Conservation (phyloP, 2,113 vertebrate species). For the Serilophus lunatus region DNA sequence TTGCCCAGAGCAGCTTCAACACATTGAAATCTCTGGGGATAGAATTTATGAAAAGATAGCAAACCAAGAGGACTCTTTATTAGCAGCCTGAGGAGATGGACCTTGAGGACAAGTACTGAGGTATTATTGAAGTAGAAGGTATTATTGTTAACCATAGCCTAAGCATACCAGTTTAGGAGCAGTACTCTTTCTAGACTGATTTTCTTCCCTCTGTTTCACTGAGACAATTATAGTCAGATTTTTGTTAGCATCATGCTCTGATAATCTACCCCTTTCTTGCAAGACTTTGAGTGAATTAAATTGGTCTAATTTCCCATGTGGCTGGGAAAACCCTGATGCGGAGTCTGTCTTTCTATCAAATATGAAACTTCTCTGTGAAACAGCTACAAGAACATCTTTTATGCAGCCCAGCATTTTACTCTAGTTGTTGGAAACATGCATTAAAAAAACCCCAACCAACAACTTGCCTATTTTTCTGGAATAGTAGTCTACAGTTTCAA, state of each 20-base stretch:
- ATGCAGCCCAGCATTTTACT: background rate
- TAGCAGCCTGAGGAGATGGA: background rate
- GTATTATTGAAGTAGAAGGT: background rate
- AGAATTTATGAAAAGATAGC: background rate
- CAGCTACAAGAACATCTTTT: background rate
- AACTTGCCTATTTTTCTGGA: too few species aligned
- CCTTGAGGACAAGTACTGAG: background rate
- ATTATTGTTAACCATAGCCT: background rate
- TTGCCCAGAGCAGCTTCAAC: background rate
- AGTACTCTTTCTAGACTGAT: background rate
- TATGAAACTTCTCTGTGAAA: background rate
- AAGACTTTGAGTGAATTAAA: background rate
- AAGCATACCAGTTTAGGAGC: background rate
- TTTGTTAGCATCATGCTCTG: background rate
- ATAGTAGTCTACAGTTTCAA: too few species aligned
- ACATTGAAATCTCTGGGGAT: background rate
- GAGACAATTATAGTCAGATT: background rate
- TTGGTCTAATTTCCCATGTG: accelerated
- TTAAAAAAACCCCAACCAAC: background rate
- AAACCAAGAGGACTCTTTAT: background rate
- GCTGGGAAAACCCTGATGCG: background rate
- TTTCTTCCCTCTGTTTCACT: background rate
- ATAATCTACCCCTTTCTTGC: background rate
- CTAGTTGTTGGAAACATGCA: background rate
- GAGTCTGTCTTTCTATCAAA: background rate